phyloP scores from a whole-genome alignment of 2,113 vertebrate species.

The Lagopus leucura region DNA sequence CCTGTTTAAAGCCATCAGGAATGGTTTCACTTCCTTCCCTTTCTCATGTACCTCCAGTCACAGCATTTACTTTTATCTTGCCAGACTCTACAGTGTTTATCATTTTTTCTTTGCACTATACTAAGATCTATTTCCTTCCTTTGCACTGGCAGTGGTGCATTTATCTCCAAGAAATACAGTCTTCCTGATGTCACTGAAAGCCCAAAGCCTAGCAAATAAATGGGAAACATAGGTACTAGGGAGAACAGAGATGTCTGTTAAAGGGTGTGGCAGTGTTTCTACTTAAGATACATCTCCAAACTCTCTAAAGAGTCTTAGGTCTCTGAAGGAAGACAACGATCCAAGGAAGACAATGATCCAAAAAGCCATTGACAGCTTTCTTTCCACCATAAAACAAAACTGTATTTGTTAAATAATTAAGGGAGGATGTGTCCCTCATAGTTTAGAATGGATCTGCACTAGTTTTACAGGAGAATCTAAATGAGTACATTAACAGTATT shows the following conservation, averaged over 20 bases:
- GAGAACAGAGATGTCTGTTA: neutral
- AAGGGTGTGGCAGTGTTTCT: neutral
- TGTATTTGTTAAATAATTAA: neutral
- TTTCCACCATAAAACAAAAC: neutral
- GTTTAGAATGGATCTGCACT: neutral
- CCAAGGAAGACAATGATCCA: neutral
- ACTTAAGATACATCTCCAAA: neutral
- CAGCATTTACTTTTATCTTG: neutral
- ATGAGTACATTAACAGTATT: neutral
- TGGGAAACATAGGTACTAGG: neutral
- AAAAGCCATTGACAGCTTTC: neutral
- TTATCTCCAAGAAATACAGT: neutral
- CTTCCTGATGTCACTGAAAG: neutral
- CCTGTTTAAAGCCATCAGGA: neutral
- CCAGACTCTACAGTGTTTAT: neutral
- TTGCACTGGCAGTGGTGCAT: neutral
- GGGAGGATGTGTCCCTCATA: neutral
- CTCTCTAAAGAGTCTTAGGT: neutral
- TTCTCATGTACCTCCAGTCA: neutral
- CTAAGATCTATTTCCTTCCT: neutral
- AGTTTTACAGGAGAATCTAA: neutral
- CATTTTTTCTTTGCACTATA: neutral
- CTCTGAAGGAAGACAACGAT: neutral
- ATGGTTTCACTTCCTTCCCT: neutral
- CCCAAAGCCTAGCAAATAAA: neutral